Percentiles rank a stretch among this genome's conserved stretches.
Conservation (phyloP, 2,888 invertebrate genomes). For the Pheosia tremula region DNA sequence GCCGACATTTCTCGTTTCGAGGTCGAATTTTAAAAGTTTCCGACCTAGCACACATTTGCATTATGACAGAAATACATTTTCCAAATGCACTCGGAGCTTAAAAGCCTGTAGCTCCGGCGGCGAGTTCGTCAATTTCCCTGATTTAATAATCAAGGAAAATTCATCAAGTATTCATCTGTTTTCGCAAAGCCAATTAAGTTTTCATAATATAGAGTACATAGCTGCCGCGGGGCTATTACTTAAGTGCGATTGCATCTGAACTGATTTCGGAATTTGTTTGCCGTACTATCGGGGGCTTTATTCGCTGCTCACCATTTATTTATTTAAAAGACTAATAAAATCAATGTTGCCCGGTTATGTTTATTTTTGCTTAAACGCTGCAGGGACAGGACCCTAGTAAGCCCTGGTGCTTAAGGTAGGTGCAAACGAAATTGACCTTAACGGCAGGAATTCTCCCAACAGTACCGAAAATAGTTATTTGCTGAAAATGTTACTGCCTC, state of each 20-base stretch:
- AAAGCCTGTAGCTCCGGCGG: constrained; percentile 7
- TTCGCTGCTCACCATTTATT: too few relatives aligned
- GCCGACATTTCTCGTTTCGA: constrained; percentile 35
- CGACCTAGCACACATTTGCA: constrained; percentile 31
- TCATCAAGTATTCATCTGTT: constrained; percentile 2
- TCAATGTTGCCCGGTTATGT: too few relatives aligned
- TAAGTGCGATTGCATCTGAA: not conserved
- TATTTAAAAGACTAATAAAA: too few relatives aligned
- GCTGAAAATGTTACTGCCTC: not conserved
- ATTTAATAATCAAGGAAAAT: constrained; percentile 1
- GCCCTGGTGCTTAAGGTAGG: too few relatives aligned
- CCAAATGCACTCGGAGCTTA: constrained; percentile 23
- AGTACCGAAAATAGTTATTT: not conserved
- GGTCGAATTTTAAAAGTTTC: constrained; percentile 41
- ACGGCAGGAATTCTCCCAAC: too few relatives aligned
- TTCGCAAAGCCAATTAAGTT: constrained; percentile 1
- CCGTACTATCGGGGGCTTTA: too few relatives aligned
- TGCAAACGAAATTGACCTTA: too few relatives aligned
- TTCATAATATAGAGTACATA: not conserved
- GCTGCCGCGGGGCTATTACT: not conserved
- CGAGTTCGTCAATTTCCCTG: constrained; percentile 1
- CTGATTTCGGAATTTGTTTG: not conserved
- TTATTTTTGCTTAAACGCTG: too few relatives aligned
- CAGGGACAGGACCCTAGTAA: too few relatives aligned
- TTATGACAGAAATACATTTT: constrained; percentile 41